phyloP scores from a whole-genome alignment of 2,888 invertebrate species.

The Melitaea athalia region DNA sequence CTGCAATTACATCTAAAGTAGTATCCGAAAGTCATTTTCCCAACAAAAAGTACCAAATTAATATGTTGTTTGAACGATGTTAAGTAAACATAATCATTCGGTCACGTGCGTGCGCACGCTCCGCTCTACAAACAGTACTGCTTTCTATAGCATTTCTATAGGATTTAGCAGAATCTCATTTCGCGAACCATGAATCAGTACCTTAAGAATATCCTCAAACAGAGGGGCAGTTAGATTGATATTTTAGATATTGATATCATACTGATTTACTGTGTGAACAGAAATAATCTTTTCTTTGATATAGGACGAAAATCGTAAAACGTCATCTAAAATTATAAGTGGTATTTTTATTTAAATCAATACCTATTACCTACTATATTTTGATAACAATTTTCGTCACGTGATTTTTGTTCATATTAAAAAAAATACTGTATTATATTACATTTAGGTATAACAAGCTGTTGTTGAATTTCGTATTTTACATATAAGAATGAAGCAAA shows the following conservation, averaged over 20 bases:
- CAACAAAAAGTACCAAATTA: slow-evolving; percentile 77
- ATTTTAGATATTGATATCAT: slow-evolving; percentile 79
- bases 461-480: no score
- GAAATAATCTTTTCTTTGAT: slow-evolving; percentile 59
- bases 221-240: slow-evolving; percentile 72
- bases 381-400: no score
- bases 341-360: neutral
- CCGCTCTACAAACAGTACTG: slow-evolving; percentile 55
- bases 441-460: no score
- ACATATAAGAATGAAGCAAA: no score
- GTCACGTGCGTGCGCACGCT: slow-evolving; percentile 74
- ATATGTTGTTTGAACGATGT: slow-evolving; percentile 81
- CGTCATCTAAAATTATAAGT: neutral
- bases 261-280: slow-evolving; percentile 76
- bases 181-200: slow-evolving; percentile 62
- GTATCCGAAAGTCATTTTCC: slow-evolving; percentile 72
- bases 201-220: slow-evolving; percentile 78
- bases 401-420: no score
- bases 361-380: neutral
- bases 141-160: slow-evolving; percentile 54
- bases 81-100: slow-evolving; percentile 77
- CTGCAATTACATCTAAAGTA: slow-evolving; percentile 42
- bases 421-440: no score
- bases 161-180: slow-evolving; percentile 78
- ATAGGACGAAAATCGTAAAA: slow-evolving; percentile 5